A percentile compares a stretch with the other conserved stretches of the same genome.
phyloP scores from a whole-genome alignment of 2,888 invertebrate genomes.

The Drosophila differens region DNA sequence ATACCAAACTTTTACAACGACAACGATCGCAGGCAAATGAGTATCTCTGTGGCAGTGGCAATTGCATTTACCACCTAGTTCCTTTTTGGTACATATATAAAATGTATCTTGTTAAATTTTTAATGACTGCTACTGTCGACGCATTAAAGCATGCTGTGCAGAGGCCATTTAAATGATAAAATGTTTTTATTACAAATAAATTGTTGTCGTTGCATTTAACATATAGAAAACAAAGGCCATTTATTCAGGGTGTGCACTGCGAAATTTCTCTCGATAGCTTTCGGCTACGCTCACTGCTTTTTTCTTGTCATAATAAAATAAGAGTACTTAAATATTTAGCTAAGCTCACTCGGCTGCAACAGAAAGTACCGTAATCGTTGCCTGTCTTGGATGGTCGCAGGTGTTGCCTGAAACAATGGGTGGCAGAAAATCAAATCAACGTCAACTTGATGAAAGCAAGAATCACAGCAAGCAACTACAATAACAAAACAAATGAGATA shows the following conservation, averaged over 20 bases:
- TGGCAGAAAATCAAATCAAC: conserved; percentile 44
- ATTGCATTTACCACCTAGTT: conserved; percentile 2
- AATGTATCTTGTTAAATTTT: conserved; percentile 33
- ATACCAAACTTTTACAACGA: background rate
- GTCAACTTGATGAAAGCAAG: conserved; percentile 50
- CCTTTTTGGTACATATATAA: conserved; percentile 17
- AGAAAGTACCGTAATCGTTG: conserved; percentile 57
- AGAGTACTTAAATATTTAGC: conserved; percentile 52
- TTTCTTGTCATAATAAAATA: conserved; percentile 48
- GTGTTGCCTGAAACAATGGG: conserved; percentile 56
- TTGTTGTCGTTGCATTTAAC: conserved; percentile 27
- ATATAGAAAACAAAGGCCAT: conserved; percentile 48
- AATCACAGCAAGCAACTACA: conserved; percentile 29
- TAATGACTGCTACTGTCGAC: conserved; percentile 27
- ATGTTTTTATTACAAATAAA: conserved; percentile 41
- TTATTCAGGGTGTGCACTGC: conserved; percentile 14
- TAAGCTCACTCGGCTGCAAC: conserved; percentile 62
- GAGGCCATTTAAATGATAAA: conserved; percentile 35
- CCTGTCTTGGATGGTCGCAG: conserved; percentile 21
- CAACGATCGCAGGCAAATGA: background rate
- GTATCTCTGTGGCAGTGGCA: conserved; percentile 16
- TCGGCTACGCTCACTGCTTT: conserved; percentile 37
- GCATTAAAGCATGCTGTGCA: conserved; percentile 44
- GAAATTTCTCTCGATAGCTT: conserved; percentile 36
- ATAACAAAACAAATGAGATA: conserved; percentile 36